Percentiles rank a stretch among this genome's conserved stretches.
These are phyloP conservation scores for Amblyteles armatorius DNA, from an alignment of 2,888 invertebrate species.

Conservation along the genomic window DNA sequence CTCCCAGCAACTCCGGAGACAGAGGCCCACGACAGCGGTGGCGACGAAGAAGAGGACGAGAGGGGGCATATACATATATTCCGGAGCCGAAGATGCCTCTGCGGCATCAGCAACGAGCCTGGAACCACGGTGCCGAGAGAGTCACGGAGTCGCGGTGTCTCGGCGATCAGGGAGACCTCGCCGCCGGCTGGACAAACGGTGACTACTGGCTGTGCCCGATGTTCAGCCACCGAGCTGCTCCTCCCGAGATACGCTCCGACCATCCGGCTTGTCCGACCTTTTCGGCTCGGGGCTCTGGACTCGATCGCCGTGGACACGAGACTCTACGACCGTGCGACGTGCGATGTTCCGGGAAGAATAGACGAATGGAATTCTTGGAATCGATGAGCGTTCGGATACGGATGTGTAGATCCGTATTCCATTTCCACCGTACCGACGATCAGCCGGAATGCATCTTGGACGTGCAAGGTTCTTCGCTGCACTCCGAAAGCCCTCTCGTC, in stretches of 20 bases:
- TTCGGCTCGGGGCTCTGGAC: slow-evolving; percentile 20
- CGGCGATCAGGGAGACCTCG: slow-evolving; percentile 42
- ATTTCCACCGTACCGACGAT: slow-evolving; percentile 26
- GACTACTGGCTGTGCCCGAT: slow-evolving; percentile 46
- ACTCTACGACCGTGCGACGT: background rate
- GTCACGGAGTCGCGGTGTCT: slow-evolving; percentile 47
- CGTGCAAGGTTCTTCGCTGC: slow-evolving; percentile 48
- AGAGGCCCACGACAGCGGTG: slow-evolving; percentile 45
- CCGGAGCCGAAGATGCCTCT: slow-evolving; percentile 42
- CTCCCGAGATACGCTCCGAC: background rate
- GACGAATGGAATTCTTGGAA: background rate
- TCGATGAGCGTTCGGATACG: background rate
- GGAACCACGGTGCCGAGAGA: slow-evolving; percentile 27
- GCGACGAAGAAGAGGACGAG: slow-evolving; percentile 55
- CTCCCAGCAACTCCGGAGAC: slow-evolving; percentile 45
- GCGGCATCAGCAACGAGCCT: slow-evolving; percentile 37
- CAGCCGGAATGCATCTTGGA: slow-evolving; percentile 23
- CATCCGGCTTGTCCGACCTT: background rate
- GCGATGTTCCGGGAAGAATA: background rate
- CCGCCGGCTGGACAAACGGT: slow-evolving; percentile 53
- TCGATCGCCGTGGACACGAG: background rate
- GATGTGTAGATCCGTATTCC: background rate
- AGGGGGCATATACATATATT: background rate
- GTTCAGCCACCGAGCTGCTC: slow-evolving; percentile 50
- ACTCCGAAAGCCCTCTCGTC: slow-evolving; percentile 30